These are phyloP conservation scores for Eupithecia pulchellata DNA, from an alignment of 2,888 invertebrate species.

Conservation along the genomic window DNA sequence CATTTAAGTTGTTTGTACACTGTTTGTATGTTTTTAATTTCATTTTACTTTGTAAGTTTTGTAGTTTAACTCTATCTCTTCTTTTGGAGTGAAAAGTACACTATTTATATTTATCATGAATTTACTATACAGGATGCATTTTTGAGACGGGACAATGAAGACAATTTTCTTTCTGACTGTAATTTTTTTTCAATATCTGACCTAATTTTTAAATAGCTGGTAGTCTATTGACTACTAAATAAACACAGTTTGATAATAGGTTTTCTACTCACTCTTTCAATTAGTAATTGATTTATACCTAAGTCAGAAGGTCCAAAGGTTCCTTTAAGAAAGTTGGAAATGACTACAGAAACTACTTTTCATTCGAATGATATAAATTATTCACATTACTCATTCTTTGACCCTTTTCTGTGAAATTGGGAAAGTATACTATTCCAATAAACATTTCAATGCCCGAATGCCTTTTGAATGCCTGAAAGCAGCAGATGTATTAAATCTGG, in stretches of 20 bases:
- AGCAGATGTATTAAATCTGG: constrained; percentile 6
- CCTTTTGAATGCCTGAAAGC: constrained; percentile 19
- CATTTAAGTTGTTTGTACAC: no score
- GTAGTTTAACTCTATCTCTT: no score
- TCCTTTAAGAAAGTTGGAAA: not conserved
- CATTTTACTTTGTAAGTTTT: no score
- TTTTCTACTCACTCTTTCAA: not conserved
- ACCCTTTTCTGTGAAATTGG: constrained; percentile 28
- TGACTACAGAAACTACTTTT: constrained; percentile 10
- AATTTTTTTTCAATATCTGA: no score
- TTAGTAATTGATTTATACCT: not conserved
- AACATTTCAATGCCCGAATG: constrained; percentile 28
- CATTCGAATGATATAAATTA: constrained; percentile 25
- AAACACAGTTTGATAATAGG: not conserved
- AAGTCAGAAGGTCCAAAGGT: not conserved
- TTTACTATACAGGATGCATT: no score
- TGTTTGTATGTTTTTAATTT: no score
- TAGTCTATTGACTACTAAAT: no score
- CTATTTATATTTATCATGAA: no score
- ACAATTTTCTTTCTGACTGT: no score
- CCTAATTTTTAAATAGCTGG: no score
- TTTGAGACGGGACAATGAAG: no score
- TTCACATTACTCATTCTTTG: constrained; percentile 23
- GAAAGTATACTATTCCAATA: constrained; percentile 21
- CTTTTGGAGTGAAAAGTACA: no score